These are phyloP conservation scores for Daubentonia madagascariensis DNA, from an alignment of 2,113 vertebrate genomes.

Conservation along the genomic window DNA sequence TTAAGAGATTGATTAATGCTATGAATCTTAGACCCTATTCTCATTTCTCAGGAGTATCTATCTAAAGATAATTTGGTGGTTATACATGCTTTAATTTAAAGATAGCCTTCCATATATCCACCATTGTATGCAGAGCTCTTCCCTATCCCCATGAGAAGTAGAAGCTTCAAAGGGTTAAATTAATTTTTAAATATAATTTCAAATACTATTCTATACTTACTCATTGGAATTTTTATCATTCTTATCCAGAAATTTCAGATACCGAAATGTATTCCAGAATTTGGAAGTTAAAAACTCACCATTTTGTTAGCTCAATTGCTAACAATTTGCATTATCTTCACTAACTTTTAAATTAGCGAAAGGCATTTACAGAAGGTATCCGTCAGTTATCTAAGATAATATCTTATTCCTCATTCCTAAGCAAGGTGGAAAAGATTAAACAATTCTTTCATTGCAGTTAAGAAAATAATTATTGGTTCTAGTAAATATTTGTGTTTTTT, in stretches of 20 bases:
- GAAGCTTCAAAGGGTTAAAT: background rate
- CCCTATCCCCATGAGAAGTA: background rate
- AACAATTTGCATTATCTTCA: background rate
- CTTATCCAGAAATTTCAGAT: background rate
- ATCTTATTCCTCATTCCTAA: slow-evolving; percentile 33
- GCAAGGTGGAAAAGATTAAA: slow-evolving; percentile 9
- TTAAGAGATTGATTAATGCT: background rate
- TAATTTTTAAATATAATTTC: background rate
- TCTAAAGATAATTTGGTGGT: background rate
- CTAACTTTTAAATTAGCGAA: background rate
- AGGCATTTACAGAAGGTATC: background rate
- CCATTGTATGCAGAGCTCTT: background rate
- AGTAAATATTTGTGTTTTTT: slow-evolving; percentile 21
- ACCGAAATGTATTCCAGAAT: background rate
- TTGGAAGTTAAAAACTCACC: background rate
- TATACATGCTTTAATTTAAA: background rate
- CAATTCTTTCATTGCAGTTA: background rate
- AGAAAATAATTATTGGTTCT: background rate
- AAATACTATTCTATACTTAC: background rate
- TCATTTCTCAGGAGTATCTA: background rate
- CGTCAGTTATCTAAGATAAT: background rate
- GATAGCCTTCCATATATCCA: background rate
- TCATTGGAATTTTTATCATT: background rate
- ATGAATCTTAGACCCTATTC: background rate
- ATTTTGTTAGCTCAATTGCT: background rate